A percentile compares a stretch with the other conserved stretches of the same genome.
Evolutionary conservation across 2,113 vertebrate genomes (phyloP).

Genomic region (Eptesicus fuscus): DNA sequence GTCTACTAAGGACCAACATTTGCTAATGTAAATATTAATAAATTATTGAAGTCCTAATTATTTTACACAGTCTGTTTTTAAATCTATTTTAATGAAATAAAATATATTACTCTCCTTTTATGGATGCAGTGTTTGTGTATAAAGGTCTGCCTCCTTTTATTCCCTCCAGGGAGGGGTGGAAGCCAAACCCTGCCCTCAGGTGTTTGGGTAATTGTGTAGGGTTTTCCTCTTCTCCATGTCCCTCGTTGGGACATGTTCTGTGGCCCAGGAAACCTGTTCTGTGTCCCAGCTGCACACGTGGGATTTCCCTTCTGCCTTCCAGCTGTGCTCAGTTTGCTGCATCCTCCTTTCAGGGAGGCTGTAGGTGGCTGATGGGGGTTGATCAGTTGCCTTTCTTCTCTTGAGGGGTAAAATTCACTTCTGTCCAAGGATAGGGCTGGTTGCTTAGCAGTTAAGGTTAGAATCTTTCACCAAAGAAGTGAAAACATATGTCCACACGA

Average conservation of each 20-base stretch:
- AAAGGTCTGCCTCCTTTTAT: not conserved
- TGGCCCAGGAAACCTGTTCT: not conserved
- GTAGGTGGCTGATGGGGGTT: not conserved
- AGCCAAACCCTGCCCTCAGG: not conserved
- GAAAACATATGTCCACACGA: not conserved
- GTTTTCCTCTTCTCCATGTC: not conserved
- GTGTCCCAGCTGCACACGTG: not conserved
- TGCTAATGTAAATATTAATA: constrained; percentile 87
- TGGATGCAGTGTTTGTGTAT: constrained; percentile 21
- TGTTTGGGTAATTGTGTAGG: not conserved
- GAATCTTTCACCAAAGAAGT: not conserved
- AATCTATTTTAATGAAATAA: constrained; percentile 89
- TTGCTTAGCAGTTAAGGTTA: not conserved
- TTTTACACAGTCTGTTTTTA: constrained; percentile 84
- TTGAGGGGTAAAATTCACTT: not conserved
- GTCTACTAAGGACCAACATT: constrained; percentile 77
- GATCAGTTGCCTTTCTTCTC: not conserved
- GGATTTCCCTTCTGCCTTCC: not conserved
- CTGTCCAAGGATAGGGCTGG: not conserved
- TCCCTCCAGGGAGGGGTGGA: not conserved
- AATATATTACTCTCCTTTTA: constrained; percentile 75
- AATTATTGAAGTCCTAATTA: constrained; percentile 88
- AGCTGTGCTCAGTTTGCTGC: not conserved
- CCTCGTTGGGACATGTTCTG: not conserved
- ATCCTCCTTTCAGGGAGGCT: not conserved